Evolutionary conservation across 2,888 invertebrate genomes (phyloP), one percentile per base, ranked within the genome.

Genomic region (Rotaria sp.): DNA sequence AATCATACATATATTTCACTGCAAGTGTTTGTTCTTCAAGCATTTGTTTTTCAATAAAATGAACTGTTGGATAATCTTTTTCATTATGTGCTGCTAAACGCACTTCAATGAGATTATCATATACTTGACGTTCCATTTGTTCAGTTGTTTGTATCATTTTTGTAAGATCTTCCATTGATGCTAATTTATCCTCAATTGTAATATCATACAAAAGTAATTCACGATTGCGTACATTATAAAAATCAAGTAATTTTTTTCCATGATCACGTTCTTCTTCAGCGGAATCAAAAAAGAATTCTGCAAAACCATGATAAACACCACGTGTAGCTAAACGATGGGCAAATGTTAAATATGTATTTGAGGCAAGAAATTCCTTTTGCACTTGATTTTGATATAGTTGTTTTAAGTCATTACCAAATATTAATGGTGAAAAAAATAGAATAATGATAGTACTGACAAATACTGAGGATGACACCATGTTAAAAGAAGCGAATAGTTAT

Each of bases 221-320:
- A 13, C n/a, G 24, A 80, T 80, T 80, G 3, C 80, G 80, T 21
- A 80, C 21, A 45, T 41, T 45, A 26, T 45, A 45, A 80, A 45
- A 80, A 80, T 80, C 80, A 4, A 80, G 10, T 13, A 80, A n/a
- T 45, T 80, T 45, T 21, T 80, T 41, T 15, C 80, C 80, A 45
- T 80, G 80, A 26, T 45, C 45, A 26, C 80, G 41, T 80, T 80
- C 80, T 80, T 80, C 80, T n/a, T 45, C 45, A 45, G 80, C 80
- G 11, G 80, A 80, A 3, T 80, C 45, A n/a, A 41, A 45, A 7
- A 80, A 80, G 26, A 45, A 80, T 1, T 80, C n/a, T 5, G 80
- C 41, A 45, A 80, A 80, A 41, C 80, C 80, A 26, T 45, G 41
- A 45, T 80, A 80, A 45, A 45, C n/a, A n/a, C 80, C 80, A 11